phyloP scores from a whole-genome alignment of 2,797 vertebrate genomes.

The Siniperca scherzeri region DNA sequence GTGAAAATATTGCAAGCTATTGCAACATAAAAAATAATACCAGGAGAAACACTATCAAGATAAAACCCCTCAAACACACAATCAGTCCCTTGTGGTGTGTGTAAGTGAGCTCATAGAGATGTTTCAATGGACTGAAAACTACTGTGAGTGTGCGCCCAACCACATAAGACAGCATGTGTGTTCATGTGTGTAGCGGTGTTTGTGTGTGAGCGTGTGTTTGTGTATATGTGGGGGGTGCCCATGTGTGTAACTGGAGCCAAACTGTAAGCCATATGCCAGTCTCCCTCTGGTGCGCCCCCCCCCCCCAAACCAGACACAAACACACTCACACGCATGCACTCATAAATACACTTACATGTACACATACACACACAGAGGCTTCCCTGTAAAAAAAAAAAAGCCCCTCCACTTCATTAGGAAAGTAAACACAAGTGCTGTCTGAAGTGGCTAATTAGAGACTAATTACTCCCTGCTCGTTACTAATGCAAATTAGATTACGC shows the following conservation, averaged over 20 bases:
- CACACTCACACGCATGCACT: background rate
- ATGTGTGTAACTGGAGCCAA: slow-evolving; percentile 79
- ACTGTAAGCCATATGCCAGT: slow-evolving; percentile 86
- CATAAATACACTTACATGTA: slow-evolving; percentile 24
- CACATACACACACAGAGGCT: slow-evolving; percentile 47
- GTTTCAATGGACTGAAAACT: slow-evolving; percentile 68
- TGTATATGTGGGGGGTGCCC: slow-evolving; percentile 25
- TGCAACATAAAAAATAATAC: slow-evolving; percentile 63
- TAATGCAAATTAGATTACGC: slow-evolving; percentile 99
- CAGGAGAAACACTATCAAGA: slow-evolving; percentile 50
- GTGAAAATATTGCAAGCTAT: slow-evolving; percentile 63
- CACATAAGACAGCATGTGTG: slow-evolving; percentile 56
- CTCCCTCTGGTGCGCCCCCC: slow-evolving; percentile 69
- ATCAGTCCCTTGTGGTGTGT: slow-evolving; percentile 56
- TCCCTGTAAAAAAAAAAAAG: slow-evolving; percentile 79
- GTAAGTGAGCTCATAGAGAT: slow-evolving; percentile 70
- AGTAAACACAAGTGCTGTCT: slow-evolving; percentile 99
- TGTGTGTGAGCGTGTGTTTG: slow-evolving; percentile 16
- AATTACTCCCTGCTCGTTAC: slow-evolving; percentile 99
- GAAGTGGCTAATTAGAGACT: slow-evolving; percentile 99
- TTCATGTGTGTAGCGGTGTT: slow-evolving; percentile 44
- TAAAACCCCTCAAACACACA: slow-evolving; percentile 59
- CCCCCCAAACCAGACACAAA: slow-evolving; percentile 8
- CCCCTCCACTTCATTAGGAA: slow-evolving; percentile 99
- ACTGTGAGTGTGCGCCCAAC: slow-evolving; percentile 32